phyloP scores from a whole-genome alignment of 2,797 vertebrate genomes.

The Protosalanx chinensis region DNA sequence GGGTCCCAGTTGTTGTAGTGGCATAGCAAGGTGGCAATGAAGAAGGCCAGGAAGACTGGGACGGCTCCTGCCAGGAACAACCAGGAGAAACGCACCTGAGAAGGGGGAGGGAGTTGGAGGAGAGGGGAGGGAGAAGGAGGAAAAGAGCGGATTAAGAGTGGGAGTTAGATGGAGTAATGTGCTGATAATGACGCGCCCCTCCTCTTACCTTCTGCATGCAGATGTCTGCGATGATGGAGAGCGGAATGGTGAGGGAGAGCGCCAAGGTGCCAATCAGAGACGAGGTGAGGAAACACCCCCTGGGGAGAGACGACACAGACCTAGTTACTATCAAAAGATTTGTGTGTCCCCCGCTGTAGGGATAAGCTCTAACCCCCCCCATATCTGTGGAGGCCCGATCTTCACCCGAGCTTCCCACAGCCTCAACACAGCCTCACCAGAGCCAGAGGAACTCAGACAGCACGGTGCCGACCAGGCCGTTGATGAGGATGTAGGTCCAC shows the following conservation, averaged over 20 bases:
- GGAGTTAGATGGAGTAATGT: neutral
- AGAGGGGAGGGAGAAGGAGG: no score
- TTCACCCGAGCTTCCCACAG: no score
- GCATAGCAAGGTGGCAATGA: constrained; percentile 86
- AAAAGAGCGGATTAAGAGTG: neutral
- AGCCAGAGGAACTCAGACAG: constrained; percentile 97
- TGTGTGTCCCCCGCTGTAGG: no score
- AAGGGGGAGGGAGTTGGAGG: no score
- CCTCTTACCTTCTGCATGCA: constrained; percentile 89
- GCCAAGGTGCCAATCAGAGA: constrained; percentile 94
- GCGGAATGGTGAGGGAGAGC: constrained; percentile 93
- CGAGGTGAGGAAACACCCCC: constrained; percentile 97
- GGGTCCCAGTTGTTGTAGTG: constrained; percentile 99
- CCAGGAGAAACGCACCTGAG: constrained; percentile 93
- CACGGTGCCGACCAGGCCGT: constrained; percentile 94
- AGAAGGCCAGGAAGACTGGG: constrained; percentile 94
- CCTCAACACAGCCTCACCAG: constrained; percentile 73
- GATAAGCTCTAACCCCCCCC: no score
- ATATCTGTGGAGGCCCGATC: no score
- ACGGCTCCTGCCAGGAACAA: constrained; percentile 90
- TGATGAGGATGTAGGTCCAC: constrained; percentile 92
- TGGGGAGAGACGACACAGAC: constrained; percentile 46
- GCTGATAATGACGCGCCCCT: neutral
- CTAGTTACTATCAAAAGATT: no score
- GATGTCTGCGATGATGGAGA: constrained; percentile 94